Conservation (phyloP, 2,113 vertebrate species). For the Daubentonia madagascariensis region DNA sequence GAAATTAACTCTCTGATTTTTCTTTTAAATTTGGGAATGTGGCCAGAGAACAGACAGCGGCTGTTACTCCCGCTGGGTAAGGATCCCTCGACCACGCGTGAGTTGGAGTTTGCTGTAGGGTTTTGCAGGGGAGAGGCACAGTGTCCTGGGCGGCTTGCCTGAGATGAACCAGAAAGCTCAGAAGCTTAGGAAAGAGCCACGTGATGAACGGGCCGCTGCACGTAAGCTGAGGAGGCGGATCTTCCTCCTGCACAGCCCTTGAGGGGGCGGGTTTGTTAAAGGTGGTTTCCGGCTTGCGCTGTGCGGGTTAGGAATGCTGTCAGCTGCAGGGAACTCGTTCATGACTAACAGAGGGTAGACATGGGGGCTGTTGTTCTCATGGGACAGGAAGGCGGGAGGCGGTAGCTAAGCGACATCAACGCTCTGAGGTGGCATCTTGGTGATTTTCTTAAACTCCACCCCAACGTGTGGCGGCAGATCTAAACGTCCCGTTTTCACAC, state of each 20-base stretch:
- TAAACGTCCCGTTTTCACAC: background rate
- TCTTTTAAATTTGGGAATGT: background rate
- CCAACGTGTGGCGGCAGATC: background rate
- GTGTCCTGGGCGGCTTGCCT: background rate
- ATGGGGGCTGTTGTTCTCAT: background rate
- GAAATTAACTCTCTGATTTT: conserved; percentile 3
- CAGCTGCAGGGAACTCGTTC: background rate
- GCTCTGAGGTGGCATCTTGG: background rate
- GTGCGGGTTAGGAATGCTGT: background rate
- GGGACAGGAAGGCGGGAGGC: background rate
- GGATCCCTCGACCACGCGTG: background rate
- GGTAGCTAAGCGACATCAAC: rapidly evolving
- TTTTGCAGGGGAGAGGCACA: background rate
- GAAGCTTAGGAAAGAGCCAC: background rate
- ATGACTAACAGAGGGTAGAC: background rate
- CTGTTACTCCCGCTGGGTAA: background rate
- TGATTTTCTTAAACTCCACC: background rate
- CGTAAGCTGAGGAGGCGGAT: background rate
- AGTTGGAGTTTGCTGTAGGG: background rate
- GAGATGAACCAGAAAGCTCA: background rate
- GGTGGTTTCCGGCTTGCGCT: background rate
- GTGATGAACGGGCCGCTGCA: background rate
- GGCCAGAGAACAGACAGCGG: background rate
- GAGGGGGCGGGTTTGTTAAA: background rate
- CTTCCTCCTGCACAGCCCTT: rapidly evolving